Base-by-base conservation (phyloP, 1,140 invertebrate genomes). In the Drosophila pallidifrons region DNA sequence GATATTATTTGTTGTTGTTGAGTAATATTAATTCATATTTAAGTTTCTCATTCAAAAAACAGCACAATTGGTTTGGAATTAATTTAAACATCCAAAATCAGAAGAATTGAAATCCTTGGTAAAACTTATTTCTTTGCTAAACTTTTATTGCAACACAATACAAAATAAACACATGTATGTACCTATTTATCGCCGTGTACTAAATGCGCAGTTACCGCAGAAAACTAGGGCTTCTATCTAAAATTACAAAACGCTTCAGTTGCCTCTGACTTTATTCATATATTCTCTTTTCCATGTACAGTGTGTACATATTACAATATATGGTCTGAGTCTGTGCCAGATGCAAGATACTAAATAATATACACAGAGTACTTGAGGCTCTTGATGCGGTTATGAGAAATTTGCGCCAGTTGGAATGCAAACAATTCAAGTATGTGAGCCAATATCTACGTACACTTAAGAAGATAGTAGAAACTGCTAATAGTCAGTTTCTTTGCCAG, bases 151-250 rank as follows among this genome's bases (percentile, higher is more conserved):
- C 20, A 25, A 25, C 1, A 25, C 3, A 25, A 25, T 25, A 25
- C 20, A 25, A 25, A 25, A 25, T 25, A 25, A 25, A 25, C 20
- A 25, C 20, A 25, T 25, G 3, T 25, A 25, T 25, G 20, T 25
- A 25, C 20, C 0, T 51, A 46, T 32, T 46, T 41, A 59, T 28
- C 20, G 28, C 35, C 63, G 63, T 32, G 20, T 58, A 28, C 41
- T 51, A 73, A 67, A 60, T 73, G 65, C 65, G 65, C 57, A 73
- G 46, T 72, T 73, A 35, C 54, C 70, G 16, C 54, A 72, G 35
- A 41, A 25, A 41, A 30, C 54, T 67, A 72, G 38, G 81, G 82
- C 79, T 87, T 87, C 82, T 43, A 46, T 46, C 57, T 77, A 11
- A 13, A 45, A 35, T 77, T 74, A 74, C 75, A 54, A 47, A 45